These are phyloP conservation scores for Omphaloscelis lunosa DNA, from an alignment of 2,888 invertebrate genomes.

Conservation along the genomic window DNA sequence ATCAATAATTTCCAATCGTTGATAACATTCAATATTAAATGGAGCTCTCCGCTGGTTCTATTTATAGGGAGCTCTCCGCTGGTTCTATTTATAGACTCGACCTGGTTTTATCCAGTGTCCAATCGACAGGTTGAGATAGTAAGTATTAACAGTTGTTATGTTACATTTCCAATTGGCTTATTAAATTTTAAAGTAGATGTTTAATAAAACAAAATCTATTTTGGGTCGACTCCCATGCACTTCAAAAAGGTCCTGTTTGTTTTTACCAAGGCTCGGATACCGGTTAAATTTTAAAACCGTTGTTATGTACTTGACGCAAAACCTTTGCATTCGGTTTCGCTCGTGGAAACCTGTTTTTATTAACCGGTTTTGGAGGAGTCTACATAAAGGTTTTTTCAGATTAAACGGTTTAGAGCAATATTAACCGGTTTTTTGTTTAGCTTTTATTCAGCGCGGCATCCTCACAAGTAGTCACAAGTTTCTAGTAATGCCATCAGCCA, in stretches of 20 bases:
- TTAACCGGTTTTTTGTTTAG: no score
- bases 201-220: not conserved
- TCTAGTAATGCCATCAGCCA: constrained; percentile 93
- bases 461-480: no score
- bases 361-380: no score
- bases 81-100: constrained; percentile 52
- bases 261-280: no score
- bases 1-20: constrained; percentile 31
- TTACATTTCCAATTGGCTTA: no score
- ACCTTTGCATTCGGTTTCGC: no score
- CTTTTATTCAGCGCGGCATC: no score
- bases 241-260: not conserved
- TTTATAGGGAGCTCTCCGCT: constrained; percentile 48
- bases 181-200: not conserved
- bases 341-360: no score
- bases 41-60: constrained; percentile 34
- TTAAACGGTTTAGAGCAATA: no score
- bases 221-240: not conserved
- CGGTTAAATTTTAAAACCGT: no score
- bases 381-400: no score
- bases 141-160: not conserved
- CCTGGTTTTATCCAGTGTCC: constrained; percentile 38
- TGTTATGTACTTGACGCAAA: no score
- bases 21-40: constrained; percentile 37
- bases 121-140: constrained; percentile 2